These are phyloP conservation scores for Otis tarda DNA, from an alignment of 2,113 vertebrate species.

Conservation along the genomic window DNA sequence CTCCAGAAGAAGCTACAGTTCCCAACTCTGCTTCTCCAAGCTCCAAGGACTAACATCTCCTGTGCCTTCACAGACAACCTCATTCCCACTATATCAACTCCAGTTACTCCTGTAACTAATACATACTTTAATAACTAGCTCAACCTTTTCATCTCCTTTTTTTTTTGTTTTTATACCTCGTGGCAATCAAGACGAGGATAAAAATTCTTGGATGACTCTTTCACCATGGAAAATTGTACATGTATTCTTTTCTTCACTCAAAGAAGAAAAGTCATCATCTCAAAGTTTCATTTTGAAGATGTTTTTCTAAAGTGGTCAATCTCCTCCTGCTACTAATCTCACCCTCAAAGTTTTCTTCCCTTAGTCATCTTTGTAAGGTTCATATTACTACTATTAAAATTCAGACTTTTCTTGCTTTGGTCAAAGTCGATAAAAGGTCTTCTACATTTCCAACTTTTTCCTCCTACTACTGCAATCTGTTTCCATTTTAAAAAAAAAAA, in stretches of 20 bases:
- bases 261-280: neutral
- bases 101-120: neutral
- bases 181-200: neutral
- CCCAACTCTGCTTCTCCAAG: neutral
- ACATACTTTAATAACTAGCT: neutral
- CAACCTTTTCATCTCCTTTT: neutral
- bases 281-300: neutral
- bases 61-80: neutral
- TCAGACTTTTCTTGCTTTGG: neutral
- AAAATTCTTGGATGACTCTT: neutral
- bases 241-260: neutral
- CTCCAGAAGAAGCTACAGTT: neutral
- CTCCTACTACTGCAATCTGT: neutral
- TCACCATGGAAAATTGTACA: neutral
- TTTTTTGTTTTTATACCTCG: neutral
- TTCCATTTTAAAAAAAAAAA: neutral
- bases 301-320: neutral
- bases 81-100: neutral
- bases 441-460: neutral
- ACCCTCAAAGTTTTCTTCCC: neutral
- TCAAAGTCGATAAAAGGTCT: neutral
- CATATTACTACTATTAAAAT: neutral
- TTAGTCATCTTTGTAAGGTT: neutral
- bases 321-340: neutral
- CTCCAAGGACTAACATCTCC: neutral